Percentiles rank a stretch among this genome's conserved stretches.
Conservation (phyloP, 1,140 invertebrate species). For the Cydia splendana region DNA sequence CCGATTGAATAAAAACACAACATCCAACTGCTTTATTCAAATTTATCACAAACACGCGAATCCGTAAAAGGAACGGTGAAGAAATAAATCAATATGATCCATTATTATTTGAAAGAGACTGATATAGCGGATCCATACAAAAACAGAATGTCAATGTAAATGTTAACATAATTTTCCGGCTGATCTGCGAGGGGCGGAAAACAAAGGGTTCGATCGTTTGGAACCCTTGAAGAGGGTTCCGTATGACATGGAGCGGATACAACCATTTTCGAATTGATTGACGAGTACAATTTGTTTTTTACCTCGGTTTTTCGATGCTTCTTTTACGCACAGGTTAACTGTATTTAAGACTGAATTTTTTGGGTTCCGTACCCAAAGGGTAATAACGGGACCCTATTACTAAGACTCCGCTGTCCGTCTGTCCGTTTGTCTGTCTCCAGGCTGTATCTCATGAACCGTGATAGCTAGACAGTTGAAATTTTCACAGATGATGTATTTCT, state of each 20-base stretch:
- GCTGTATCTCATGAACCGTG: too few relatives aligned
- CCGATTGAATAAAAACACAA: too few relatives aligned
- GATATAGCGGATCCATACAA: neutral
- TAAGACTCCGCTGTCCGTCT: too few relatives aligned
- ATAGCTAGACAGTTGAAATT: too few relatives aligned
- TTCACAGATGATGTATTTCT: too few relatives aligned
- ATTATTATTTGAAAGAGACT: conserved; percentile 22
- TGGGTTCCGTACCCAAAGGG: too few relatives aligned
- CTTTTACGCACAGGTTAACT: too few relatives aligned
- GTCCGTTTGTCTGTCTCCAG: too few relatives aligned
- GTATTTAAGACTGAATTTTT: too few relatives aligned
- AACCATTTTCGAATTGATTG: neutral
- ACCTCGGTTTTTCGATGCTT: too few relatives aligned
- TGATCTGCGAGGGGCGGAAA: conserved; percentile 1
- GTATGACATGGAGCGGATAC: neutral
- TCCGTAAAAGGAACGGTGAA: neutral
- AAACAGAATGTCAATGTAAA: conserved; percentile 29
- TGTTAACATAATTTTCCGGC: conserved; percentile 30
- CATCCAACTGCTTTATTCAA: neutral
- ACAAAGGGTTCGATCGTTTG: conserved; percentile 24
- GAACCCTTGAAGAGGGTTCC: conserved; percentile 17
- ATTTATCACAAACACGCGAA: neutral
- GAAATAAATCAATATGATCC: conserved; percentile 3
- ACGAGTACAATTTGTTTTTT: neutral
- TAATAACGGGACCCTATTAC: too few relatives aligned